A percentile compares a stretch with the other conserved stretches of the same genome.
phyloP scores from a whole-genome alignment of 2,888 invertebrate species.

The Mantis religiosa region DNA sequence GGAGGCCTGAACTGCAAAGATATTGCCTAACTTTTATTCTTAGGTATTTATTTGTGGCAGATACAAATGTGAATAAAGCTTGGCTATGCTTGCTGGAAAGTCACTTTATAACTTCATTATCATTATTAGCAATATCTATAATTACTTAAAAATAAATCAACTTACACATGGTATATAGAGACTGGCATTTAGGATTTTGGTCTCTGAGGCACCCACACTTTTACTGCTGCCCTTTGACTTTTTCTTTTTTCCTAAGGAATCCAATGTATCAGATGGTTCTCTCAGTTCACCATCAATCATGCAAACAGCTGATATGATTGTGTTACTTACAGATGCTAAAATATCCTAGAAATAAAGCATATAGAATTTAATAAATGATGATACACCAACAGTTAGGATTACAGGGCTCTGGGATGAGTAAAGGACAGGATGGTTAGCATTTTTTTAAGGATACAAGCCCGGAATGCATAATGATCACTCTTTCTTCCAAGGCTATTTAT shows the following conservation, averaged over 20 bases:
- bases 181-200: conserved; percentile 57
- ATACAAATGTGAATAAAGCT: no score
- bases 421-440: no score
- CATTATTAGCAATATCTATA: no score
- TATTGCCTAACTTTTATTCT: no score
- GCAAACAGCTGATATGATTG: conserved; percentile 61
- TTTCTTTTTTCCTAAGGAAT: conserved; percentile 59
- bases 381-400: neutral
- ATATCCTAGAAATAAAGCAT: conserved; percentile 49
- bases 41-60: no score
- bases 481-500: no score
- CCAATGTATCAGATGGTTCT: conserved; percentile 59
- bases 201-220: neutral
- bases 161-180: conserved; percentile 69
- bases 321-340: conserved; percentile 54
- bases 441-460: no score
- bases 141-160: conserved; percentile 29
- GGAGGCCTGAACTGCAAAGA: no score
- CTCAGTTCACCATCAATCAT: conserved; percentile 70
- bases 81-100: no score
- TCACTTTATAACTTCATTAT: no score
- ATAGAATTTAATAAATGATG: neutral
- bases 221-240: conserved; percentile 40
- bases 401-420: no score
- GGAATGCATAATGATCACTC: no score